Evolutionary conservation across 2,797 vertebrate species (phyloP).

Genomic region (Fringilla coelebs): DNA sequence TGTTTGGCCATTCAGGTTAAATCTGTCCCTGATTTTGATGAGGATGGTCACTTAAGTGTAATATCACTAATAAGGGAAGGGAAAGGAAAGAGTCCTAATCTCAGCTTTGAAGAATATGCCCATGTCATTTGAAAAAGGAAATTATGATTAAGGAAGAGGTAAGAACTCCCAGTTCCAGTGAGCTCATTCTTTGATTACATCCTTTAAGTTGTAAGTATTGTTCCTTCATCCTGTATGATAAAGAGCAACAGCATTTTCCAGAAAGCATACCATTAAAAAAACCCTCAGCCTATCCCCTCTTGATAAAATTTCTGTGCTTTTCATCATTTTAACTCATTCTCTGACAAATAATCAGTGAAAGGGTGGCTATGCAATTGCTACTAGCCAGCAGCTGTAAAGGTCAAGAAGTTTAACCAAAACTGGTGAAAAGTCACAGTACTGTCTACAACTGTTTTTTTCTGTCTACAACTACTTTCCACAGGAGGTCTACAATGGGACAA

Average conservation of each 20-base stretch:
- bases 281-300: background rate
- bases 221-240: background rate
- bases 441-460: no score
- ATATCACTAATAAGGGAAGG: background rate
- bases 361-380: background rate
- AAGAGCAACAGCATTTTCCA: background rate
- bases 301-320: constrained; percentile 6
- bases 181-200: background rate
- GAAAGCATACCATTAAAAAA: background rate
- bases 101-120: background rate
- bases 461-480: background rate
- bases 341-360: background rate
- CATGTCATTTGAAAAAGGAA: background rate
- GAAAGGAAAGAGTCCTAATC: background rate
- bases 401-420: background rate
- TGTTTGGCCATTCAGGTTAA: background rate
- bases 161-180: background rate
- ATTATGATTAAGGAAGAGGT: background rate
- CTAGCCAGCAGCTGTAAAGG: background rate
- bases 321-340: background rate
- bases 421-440: background rate
- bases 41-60: background rate
- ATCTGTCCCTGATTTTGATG: background rate
- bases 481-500: background rate
- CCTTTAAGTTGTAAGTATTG: background rate